Conservation (phyloP, 2,797 vertebrate species). For the Coregonus sp. region DNA sequence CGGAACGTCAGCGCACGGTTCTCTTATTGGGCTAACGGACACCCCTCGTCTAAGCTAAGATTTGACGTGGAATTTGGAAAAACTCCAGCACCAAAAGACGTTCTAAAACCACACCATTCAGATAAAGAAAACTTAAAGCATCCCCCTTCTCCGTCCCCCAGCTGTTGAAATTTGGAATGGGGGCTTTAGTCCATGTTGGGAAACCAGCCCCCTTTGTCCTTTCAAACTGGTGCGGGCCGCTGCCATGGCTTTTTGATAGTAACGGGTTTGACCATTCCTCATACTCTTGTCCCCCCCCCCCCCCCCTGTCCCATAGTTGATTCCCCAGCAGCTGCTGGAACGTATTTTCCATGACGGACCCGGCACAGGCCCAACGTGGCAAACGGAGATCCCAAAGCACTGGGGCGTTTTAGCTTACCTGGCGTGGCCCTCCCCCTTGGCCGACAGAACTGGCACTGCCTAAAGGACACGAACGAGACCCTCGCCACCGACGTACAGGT, state of each 20-base stretch:
- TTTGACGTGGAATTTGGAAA: too few relatives aligned
- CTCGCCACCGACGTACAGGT: conserved; percentile 99
- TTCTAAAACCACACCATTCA: too few relatives aligned
- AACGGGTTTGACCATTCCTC: neutral
- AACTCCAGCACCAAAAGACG: too few relatives aligned
- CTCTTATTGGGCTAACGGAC: too few relatives aligned
- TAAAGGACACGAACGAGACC: conserved; percentile 95
- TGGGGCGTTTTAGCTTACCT: conserved; percentile 97
- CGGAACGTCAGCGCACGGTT: too few relatives aligned
- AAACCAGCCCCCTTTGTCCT: too few relatives aligned
- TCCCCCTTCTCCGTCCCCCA: too few relatives aligned
- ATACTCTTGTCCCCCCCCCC: neutral
- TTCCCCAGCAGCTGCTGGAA: conserved; percentile 94
- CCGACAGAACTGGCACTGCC: conserved; percentile 96
- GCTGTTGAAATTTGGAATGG: too few relatives aligned
- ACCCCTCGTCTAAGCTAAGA: too few relatives aligned
- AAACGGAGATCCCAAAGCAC: conserved; percentile 97
- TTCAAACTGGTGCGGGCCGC: neutral
- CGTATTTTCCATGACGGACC: conserved; percentile 99
- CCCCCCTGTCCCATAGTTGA: conserved; percentile 83
- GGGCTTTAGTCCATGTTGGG: too few relatives aligned
- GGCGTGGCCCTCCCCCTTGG: conserved; percentile 94
- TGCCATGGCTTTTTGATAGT: neutral
- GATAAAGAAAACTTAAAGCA: too few relatives aligned
- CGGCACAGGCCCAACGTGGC: conserved; percentile 94